Evolutionary conservation across 2,113 vertebrate genomes (phyloP).

Genomic region (Nesoenas mayeri): DNA sequence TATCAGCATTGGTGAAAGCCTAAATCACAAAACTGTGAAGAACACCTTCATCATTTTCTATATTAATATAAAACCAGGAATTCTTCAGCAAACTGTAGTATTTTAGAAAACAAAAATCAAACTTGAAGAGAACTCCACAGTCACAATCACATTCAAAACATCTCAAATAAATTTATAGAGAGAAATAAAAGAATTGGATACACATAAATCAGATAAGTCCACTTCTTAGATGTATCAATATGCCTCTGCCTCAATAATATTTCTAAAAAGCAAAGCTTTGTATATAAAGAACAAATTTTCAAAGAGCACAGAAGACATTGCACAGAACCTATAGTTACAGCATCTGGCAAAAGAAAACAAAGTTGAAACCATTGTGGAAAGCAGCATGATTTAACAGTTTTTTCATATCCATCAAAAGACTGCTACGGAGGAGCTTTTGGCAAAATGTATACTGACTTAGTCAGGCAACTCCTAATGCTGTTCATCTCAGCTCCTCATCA

Average conservation of each 20-base stretch:
- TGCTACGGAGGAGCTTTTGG: background rate
- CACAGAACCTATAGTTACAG: background rate
- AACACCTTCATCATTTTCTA: background rate
- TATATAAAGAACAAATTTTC: background rate
- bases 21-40: background rate
- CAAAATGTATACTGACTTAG: background rate
- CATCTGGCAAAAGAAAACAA: background rate
- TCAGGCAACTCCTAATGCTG: background rate
- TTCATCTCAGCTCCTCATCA: background rate
- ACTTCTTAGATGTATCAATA: background rate
- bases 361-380: background rate
- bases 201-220: background rate
- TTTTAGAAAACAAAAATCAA: background rate
- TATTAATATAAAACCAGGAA: background rate
- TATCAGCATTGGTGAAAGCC: background rate
- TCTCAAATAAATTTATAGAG: background rate
- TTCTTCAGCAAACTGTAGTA: background rate
- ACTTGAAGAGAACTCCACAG: background rate
- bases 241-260: background rate
- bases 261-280: background rate
- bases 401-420: background rate
- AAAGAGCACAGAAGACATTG: background rate
- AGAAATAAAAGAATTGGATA: background rate
- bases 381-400: background rate
- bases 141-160: background rate